Conservation (phyloP, 2,113 vertebrate genomes). For the Corythornis madagascariensis region DNA sequence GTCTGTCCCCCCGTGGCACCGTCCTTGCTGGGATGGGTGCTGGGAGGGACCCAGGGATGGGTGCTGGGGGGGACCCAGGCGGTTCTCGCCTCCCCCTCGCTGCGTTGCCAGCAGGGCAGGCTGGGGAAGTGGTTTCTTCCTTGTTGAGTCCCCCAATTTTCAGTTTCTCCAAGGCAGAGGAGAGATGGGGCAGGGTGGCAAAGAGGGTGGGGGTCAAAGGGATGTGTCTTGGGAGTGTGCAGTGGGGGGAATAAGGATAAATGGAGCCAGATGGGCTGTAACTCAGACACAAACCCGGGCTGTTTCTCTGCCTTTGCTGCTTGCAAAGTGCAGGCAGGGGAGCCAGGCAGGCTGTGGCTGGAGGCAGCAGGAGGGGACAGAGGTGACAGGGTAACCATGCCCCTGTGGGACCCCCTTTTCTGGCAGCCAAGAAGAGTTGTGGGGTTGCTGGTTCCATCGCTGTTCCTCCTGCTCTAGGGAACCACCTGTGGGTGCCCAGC, state of each 20-base stretch:
- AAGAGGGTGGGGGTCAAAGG: background rate
- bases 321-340: background rate
- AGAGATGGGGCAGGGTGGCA: background rate
- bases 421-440: rapidly evolving
- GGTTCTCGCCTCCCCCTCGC: rapidly evolving
- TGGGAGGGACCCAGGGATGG: too few relatives aligned
- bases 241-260: background rate
- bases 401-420: rapidly evolving
- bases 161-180: background rate
- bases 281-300: rapidly evolving
- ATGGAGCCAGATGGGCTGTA: background rate
- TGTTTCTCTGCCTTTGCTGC: background rate
- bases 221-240: background rate
- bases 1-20: background rate
- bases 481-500: background rate
- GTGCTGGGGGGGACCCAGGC: background rate
- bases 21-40: background rate
- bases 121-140: background rate
- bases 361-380: background rate
- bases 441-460: background rate
- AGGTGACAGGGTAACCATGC: rapidly evolving
- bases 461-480: background rate
- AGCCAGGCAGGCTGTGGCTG: background rate
- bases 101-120: background rate
- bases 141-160: background rate